phyloP scores from a whole-genome alignment of 2,888 invertebrate species.

The Cacoxenus indagator region DNA sequence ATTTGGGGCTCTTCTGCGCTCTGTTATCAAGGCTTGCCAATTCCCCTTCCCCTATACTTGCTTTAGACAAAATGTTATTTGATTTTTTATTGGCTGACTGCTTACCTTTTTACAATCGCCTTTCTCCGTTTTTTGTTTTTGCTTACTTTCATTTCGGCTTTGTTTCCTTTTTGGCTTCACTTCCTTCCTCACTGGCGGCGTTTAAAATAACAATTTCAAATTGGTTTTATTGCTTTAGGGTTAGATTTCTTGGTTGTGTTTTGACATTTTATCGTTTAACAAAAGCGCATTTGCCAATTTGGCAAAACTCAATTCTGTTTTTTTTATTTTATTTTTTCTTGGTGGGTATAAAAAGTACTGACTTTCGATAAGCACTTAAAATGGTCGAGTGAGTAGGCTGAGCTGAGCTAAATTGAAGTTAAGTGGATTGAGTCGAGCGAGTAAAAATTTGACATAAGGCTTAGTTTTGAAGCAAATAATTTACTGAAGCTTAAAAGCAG shows the following conservation, averaged over 20 bases:
- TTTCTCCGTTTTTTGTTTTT: not conserved
- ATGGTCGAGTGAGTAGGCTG: not conserved
- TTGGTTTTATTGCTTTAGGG: constrained; percentile 63
- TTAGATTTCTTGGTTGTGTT: constrained; percentile 43
- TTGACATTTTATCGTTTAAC: constrained; percentile 44
- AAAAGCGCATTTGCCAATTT: constrained; percentile 57
- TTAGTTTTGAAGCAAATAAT: not conserved
- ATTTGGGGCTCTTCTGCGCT: constrained; percentile 29
- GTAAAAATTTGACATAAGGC: constrained; percentile 12
- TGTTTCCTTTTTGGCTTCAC: constrained; percentile 20
- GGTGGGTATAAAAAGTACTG: not conserved
- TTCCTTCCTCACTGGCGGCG: constrained; percentile 42
- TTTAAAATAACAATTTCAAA: constrained; percentile 63
- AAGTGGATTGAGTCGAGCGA: not conserved
- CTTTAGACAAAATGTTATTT: not conserved
- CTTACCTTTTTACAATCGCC: constrained; percentile 1
- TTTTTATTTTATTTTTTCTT: too few species aligned
- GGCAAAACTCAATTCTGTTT: too few species aligned
- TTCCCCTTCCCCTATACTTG: constrained; percentile 38
- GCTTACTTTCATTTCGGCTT: not conserved
- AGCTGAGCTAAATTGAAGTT: not conserved
- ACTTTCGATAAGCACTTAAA: constrained; percentile 12
- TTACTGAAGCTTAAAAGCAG: not conserved
- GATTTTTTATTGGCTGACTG: constrained; percentile 15
- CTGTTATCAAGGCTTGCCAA: constrained; percentile 37